A percentile compares a stretch with the other conserved stretches of the same genome.
Evolutionary conservation across 2,888 invertebrate genomes (phyloP).

Genomic region (Ectemnius lituratus): DNA sequence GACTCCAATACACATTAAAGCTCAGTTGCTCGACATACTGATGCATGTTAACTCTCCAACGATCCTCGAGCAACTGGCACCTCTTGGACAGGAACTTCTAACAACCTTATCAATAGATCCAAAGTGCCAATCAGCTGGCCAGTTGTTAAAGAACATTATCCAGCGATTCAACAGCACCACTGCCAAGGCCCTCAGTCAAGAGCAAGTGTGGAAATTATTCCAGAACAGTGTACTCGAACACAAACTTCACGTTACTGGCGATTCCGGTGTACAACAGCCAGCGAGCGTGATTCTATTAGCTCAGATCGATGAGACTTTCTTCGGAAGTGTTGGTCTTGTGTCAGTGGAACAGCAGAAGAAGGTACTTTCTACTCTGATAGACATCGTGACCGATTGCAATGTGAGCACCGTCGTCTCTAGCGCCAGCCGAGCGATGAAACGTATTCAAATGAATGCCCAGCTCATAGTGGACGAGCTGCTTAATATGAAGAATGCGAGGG

Average conservation of each 20-base stretch:
- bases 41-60: slow-evolving; percentile 78
- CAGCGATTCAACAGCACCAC: slow-evolving; percentile 80
- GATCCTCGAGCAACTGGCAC: slow-evolving; percentile 77
- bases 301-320: slow-evolving; percentile 81
- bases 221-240: slow-evolving; percentile 80
- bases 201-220: slow-evolving; percentile 82
- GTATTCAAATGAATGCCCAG: slow-evolving; percentile 82
- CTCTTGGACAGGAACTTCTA: slow-evolving; percentile 69
- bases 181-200: slow-evolving; percentile 76
- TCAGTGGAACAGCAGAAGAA: slow-evolving; percentile 60
- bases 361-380: slow-evolving; percentile 68
- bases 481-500: slow-evolving; percentile 78
- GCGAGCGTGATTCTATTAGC: slow-evolving; percentile 80
- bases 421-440: slow-evolving; percentile 83
- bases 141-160: slow-evolving; percentile 80
- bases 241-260: slow-evolving; percentile 76
- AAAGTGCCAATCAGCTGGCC: slow-evolving; percentile 75
- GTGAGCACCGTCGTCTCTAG: slow-evolving; percentile 74
- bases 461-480: slow-evolving; percentile 81
- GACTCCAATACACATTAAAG: slow-evolving; percentile 78
- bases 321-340: slow-evolving; percentile 67
- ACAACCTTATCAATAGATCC: slow-evolving; percentile 66
- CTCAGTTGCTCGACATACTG: slow-evolving; percentile 79
- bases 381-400: slow-evolving; percentile 72
- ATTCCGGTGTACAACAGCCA: slow-evolving; percentile 75